phyloP scores from a whole-genome alignment of 37 sponge, comb jelly and placozoan genomes.

The Corticium candelabrum region DNA sequence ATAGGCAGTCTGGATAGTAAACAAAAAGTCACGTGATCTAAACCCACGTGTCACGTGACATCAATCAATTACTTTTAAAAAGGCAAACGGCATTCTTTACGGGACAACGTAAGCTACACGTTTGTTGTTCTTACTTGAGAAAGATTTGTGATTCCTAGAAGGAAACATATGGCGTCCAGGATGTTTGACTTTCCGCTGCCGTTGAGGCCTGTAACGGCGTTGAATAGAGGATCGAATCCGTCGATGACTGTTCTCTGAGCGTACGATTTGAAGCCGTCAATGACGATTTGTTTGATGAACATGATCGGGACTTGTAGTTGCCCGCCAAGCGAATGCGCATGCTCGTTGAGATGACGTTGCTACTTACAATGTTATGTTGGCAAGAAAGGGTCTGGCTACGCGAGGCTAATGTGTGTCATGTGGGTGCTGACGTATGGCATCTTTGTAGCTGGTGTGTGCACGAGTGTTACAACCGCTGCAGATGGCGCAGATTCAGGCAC shows the following conservation, averaged over 20 bases:
- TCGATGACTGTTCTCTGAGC: conserved; percentile 86
- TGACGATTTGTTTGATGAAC: conserved; percentile 86
- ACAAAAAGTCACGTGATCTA: too few species aligned
- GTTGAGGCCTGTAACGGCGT: conserved; percentile 96
- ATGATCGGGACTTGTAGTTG: too few species aligned
- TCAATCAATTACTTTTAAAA: neutral
- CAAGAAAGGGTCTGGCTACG: too few species aligned
- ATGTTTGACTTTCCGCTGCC: conserved; percentile 99
- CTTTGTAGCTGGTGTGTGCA: too few species aligned
- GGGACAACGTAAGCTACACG: neutral
- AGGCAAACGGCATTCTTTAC: neutral
- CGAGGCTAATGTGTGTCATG: too few species aligned
- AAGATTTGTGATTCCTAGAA: conserved; percentile 92
- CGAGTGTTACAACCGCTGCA: too few species aligned
- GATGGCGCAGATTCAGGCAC: too few species aligned
- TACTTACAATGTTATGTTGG: too few species aligned
- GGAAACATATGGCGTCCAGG: conserved; percentile 90
- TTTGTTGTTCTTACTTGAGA: conserved; percentile 55
- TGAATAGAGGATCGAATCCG: conserved; percentile 91
- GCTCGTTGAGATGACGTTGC: too few species aligned
- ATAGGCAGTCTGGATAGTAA: too few species aligned
- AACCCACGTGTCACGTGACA: conserved; percentile 16
- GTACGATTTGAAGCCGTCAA: conserved; percentile 99
- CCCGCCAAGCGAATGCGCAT: neutral
- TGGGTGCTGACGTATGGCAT: too few species aligned